phyloP scores from a whole-genome alignment of 2,797 vertebrate genomes.

The Sciaenops ocellatus region DNA sequence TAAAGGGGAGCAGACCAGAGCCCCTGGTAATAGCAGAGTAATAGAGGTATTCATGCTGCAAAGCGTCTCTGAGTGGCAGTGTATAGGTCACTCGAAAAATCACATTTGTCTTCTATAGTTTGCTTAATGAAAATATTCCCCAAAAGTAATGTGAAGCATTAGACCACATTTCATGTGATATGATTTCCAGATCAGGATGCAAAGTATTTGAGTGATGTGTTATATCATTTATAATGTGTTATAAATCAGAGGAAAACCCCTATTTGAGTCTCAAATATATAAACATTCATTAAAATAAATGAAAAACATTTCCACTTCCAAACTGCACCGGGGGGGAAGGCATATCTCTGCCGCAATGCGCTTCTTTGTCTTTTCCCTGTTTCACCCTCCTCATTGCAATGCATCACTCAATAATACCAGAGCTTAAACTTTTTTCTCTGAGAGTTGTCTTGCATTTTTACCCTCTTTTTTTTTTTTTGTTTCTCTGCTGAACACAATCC shows the following conservation, averaged over 20 bases:
- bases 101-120: constrained; percentile 25
- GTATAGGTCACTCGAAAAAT: constrained; percentile 20
- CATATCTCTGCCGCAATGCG: constrained; percentile 35
- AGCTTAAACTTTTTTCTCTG: constrained; percentile 38
- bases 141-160: not conserved
- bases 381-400: constrained; percentile 59
- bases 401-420: constrained; percentile 60
- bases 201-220: constrained; percentile 6
- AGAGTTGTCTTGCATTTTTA: constrained; percentile 51
- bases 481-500: constrained; percentile 74
- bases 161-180: constrained; percentile 6
- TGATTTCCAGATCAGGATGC: constrained; percentile 18
- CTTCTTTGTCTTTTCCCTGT: constrained; percentile 43
- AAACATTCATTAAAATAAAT: constrained; percentile 20
- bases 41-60: constrained; percentile 33
- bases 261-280: not conserved
- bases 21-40: constrained; percentile 42
- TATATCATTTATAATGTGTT: not conserved
- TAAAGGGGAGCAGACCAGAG: constrained; percentile 38
- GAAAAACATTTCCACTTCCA: constrained; percentile 35
- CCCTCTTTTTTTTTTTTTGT: constrained; percentile 46
- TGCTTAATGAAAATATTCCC: constrained; percentile 15
- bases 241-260: constrained; percentile 8
- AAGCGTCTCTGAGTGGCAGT: constrained; percentile 25
- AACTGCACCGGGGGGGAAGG: not conserved